Evolutionary conservation across 1,140 invertebrate genomes (phyloP).

Genomic region (Pseudobourletiella spinata): DNA sequence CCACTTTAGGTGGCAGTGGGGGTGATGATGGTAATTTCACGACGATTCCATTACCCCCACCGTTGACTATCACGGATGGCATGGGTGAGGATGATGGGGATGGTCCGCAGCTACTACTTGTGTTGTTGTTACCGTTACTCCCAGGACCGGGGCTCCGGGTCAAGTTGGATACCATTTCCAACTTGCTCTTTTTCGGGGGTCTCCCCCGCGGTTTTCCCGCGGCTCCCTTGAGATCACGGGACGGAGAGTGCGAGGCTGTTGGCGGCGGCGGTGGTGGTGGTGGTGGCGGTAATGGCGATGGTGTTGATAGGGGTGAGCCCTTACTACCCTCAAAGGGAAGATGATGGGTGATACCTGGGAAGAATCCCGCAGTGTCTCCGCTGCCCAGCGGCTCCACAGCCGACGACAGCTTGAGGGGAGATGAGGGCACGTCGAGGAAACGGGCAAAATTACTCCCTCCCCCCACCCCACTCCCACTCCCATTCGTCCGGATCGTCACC

Average conservation of each 20-base stretch:
- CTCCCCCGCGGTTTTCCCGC: conserved; percentile 7
- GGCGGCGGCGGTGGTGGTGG: neutral
- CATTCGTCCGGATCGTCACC: conserved; percentile 27
- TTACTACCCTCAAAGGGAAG: too few species aligned
- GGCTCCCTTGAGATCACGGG: neutral
- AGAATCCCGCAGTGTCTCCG: too few species aligned
- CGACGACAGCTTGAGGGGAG: neutral
- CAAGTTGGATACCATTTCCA: neutral
- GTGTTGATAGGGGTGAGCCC: too few species aligned
- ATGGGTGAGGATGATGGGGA: neutral
- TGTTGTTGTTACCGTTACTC: neutral
- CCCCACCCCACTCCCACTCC: neutral
- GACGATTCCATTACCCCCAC: neutral
- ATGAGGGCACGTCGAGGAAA: conserved; percentile 6
- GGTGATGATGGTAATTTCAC: too few species aligned
- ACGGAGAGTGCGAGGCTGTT: neutral
- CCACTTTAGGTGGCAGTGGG: neutral
- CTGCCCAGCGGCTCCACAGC: too few species aligned
- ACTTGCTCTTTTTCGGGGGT: conserved; percentile 10
- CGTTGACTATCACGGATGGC: neutral
- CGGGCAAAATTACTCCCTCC: neutral
- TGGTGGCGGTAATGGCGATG: neutral
- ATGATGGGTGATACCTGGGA: neutral
- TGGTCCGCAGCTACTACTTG: too few species aligned
- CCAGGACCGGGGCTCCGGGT: neutral